phyloP scores from a whole-genome alignment of 2,888 invertebrate species.

The Tanypteryx hageni region DNA sequence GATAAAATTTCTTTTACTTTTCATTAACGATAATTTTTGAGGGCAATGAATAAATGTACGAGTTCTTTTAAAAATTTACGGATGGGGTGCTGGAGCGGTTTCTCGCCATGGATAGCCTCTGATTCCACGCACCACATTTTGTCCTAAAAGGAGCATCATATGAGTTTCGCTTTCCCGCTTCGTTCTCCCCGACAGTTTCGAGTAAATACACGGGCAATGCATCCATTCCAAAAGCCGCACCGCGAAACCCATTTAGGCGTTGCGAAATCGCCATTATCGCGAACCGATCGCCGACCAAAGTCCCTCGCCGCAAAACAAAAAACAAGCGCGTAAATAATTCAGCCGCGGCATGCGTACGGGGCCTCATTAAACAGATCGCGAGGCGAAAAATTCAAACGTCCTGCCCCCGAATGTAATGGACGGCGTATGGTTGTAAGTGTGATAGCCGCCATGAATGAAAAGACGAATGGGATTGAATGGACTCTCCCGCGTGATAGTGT shows the following conservation, averaged over 20 bases:
- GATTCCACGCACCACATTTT: background rate
- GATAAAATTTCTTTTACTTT: no score
- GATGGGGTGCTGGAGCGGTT: no score
- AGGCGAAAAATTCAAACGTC: background rate
- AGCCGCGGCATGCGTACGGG: background rate
- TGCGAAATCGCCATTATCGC: background rate
- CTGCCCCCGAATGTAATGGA: conserved; percentile 14
- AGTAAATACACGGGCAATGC: background rate
- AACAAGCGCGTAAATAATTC: background rate
- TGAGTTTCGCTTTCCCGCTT: background rate
- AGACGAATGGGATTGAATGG: conserved; percentile 50
- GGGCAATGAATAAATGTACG: no score
- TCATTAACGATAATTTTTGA: no score
- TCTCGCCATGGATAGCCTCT: no score
- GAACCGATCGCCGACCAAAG: background rate
- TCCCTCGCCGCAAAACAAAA: background rate
- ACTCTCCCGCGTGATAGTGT: background rate
- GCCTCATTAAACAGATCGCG: background rate
- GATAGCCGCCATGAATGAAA: conserved; percentile 52
- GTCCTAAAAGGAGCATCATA: background rate
- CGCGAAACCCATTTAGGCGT: background rate
- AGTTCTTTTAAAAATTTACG: no score
- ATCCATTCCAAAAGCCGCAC: background rate
- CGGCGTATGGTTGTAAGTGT: background rate
- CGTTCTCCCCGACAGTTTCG: background rate